Conservation (phyloP, 2,113 vertebrate genomes). For the Blennius ocellaris region DNA sequence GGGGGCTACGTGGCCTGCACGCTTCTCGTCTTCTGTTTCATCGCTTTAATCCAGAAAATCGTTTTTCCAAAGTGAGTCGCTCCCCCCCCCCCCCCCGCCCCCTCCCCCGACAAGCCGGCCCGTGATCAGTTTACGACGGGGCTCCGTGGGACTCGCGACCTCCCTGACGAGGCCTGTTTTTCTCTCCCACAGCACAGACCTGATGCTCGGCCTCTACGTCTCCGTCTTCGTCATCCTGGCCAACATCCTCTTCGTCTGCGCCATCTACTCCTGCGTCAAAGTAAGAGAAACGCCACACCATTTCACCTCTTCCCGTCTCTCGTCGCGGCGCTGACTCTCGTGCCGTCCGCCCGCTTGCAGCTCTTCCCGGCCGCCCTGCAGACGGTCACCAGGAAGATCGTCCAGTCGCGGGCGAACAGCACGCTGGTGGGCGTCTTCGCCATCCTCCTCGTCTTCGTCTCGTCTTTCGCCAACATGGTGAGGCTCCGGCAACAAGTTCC, state of each 20-base stretch:
- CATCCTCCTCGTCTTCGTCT: slow-evolving; percentile 91
- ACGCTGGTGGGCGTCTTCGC: slow-evolving; percentile 90
- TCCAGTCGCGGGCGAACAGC: slow-evolving; percentile 91
- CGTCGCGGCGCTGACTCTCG: too few species aligned
- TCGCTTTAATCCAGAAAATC: slow-evolving; percentile 90
- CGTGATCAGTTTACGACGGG: slow-evolving; percentile 50
- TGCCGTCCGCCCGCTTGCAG: slow-evolving; percentile 74
- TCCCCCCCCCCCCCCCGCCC: too few species aligned
- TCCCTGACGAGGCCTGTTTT: slow-evolving; percentile 53
- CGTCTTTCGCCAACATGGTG: slow-evolving; percentile 95
- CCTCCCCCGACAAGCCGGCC: slow-evolving; percentile 7
- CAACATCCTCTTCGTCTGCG: slow-evolving; percentile 89
- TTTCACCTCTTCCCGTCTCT: too few species aligned
- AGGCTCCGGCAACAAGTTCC: background rate
- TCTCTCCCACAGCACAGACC: slow-evolving; percentile 82
- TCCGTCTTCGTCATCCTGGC: slow-evolving; percentile 88
- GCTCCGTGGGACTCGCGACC: slow-evolving; percentile 41
- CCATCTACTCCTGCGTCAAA: slow-evolving; percentile 92
- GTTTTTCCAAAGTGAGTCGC: slow-evolving; percentile 90
- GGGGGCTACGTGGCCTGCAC: slow-evolving; percentile 92
- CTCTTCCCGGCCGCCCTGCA: slow-evolving; percentile 88
- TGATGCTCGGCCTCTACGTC: slow-evolving; percentile 90
- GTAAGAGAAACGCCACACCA: slow-evolving; percentile 82
- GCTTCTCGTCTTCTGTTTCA: slow-evolving; percentile 91
- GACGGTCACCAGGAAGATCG: slow-evolving; percentile 88